A percentile compares a stretch with the other conserved stretches of the same genome.
Conservation (phyloP, 92 coral and sea anemone species). For the Parazoanthus swiftii region DNA sequence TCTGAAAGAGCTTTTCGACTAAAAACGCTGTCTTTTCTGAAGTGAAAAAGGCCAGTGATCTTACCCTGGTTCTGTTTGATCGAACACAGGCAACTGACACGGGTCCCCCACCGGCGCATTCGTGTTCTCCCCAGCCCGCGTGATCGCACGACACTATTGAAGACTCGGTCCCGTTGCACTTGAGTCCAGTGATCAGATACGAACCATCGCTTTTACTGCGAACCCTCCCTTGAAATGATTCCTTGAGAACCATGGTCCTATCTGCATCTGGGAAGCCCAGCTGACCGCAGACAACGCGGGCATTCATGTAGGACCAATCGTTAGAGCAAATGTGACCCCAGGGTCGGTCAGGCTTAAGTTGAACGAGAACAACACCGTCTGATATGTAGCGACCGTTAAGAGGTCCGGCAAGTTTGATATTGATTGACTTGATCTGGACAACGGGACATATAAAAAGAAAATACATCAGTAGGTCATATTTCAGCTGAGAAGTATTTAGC, state of each 20-base stretch:
- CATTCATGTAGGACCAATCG: slow-evolving; percentile 62
- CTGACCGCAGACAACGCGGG: slow-evolving; percentile 87
- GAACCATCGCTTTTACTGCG: slow-evolving; percentile 20
- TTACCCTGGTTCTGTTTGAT: slow-evolving; percentile 18
- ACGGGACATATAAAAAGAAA: neutral
- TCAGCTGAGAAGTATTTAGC: too few species aligned
- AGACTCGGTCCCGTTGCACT: slow-evolving; percentile 82
- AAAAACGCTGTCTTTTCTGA: neutral
- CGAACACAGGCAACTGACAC: slow-evolving; percentile 62
- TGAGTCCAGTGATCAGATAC: slow-evolving; percentile 64
- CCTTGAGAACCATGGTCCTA: neutral
- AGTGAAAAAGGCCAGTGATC: too few species aligned
- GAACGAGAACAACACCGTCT: slow-evolving; percentile 65
- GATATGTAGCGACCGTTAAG: slow-evolving; percentile 62
- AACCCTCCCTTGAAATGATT: slow-evolving; percentile 12
- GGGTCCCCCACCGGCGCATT: slow-evolving; percentile 56
- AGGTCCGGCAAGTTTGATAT: slow-evolving; percentile 67
- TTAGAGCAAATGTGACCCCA: slow-evolving; percentile 82
- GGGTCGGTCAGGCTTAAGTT: slow-evolving; percentile 54
- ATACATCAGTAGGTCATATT: too few species aligned
- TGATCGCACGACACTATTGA: slow-evolving; percentile 89
- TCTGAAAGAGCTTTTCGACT: neutral
- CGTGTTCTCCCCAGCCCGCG: slow-evolving; percentile 64
- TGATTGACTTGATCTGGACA: slow-evolving; percentile 55
- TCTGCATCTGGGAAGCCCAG: slow-evolving; percentile 77